Conservation (phyloP, 2,113 vertebrate species). For the Alosa alosa region DNA sequence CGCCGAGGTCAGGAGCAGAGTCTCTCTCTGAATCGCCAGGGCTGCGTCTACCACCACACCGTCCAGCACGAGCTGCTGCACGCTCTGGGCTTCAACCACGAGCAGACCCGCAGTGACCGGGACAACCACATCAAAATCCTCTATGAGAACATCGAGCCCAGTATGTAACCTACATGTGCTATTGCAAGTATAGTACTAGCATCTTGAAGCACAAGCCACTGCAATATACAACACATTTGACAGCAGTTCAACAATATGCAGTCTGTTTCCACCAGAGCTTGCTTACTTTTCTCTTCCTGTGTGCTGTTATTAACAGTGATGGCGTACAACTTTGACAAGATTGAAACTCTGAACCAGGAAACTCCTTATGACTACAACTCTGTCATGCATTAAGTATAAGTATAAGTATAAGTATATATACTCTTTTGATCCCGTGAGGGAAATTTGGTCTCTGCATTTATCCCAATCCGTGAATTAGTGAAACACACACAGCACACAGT, state of each 20-base stretch:
- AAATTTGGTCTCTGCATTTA: too few species aligned
- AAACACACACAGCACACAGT: too few species aligned
- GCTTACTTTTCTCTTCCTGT: not conserved
- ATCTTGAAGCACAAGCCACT: not conserved
- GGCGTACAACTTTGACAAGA: constrained; percentile 60
- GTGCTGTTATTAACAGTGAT: constrained; percentile 44
- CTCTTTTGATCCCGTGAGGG: too few species aligned
- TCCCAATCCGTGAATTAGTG: too few species aligned
- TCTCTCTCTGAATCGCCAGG: constrained; percentile 58
- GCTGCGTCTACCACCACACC: constrained; percentile 61
- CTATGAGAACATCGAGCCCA: constrained; percentile 61
- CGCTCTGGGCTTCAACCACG: constrained; percentile 70
- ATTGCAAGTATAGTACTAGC: not conserved
- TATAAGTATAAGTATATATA: too few species aligned
- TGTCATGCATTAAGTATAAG: constrained; percentile 72
- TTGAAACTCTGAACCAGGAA: constrained; percentile 59
- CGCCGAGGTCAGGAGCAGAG: constrained; percentile 50
- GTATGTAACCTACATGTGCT: constrained; percentile 29
- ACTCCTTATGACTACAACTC: constrained; percentile 66
- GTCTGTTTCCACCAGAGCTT: not conserved
- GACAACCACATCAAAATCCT: constrained; percentile 64
- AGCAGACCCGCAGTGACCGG: constrained; percentile 69
- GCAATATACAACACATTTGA: too few species aligned
- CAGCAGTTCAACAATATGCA: too few species aligned
- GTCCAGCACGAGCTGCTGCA: constrained; percentile 71